Base-by-base conservation (phyloP, 2,888 invertebrate species). In the Caenorhabditis becei region DNA sequence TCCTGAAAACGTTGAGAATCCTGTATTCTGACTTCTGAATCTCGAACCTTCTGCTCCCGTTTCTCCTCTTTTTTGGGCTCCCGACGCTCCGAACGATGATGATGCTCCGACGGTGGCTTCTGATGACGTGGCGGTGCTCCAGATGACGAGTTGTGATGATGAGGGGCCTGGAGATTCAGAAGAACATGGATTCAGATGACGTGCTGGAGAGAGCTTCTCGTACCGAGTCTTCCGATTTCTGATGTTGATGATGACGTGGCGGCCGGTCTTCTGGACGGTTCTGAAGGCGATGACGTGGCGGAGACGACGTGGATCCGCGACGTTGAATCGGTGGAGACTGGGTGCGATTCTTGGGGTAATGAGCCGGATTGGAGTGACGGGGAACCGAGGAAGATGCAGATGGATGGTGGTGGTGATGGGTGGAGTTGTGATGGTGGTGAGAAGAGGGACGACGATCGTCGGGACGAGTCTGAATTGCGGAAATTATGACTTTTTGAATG, bases 361-460 rank as follows among this genome's bases (percentile, higher is more conserved):
- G 70, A 53, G 61, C 70, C 1, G 61, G 61, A 28, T 71, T 62
- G 2, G 53, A 32, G 16, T 28, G 51, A 26, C 61, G 67, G 10
- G 44, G 67, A 24, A 18, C 28, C 56, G 20, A 26, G 44, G 41
- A 58, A 69, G 10, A 3, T 10, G 53, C 24, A 4, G 10, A 32
- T 32, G 32, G 4, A 8, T 70, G 51, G 41, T 41, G 10, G 41
- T 41, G 41, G 16, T 35, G 35, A 35, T 10, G 35, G 35, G 10
- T 41, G 58, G 61, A n/a, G 59, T 58, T 10, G 24, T 59, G 59
- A 49, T 69, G 69, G 23, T 59, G 58, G 10, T 44, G 61, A 35
- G 53, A 53, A 18, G 41, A 44, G 18, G 56, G 56, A 26, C 72
- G 72, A 37, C 65, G 61, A 41, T 20, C 26, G 41, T 74, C 62